Base-by-base conservation (phyloP, 2,113 vertebrate genomes). In the Prionailurus viverrinus region DNA sequence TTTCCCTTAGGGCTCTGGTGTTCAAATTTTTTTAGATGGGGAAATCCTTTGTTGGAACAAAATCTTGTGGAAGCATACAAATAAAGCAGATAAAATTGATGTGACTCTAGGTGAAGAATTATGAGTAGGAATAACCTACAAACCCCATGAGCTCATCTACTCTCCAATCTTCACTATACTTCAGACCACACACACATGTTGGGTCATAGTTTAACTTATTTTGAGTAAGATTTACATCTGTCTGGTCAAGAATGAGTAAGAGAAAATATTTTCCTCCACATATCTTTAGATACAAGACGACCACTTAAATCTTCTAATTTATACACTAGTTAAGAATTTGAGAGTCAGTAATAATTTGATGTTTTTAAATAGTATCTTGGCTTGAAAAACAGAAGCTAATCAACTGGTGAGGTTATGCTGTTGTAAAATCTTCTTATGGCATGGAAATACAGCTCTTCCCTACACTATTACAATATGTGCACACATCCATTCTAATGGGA, bases 1-100 rank as follows among this genome's bases (percentile, higher is more conserved):
- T 98, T 98, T 97, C 94, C 97, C 93, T 61, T 94, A 97, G 88
- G 94, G 92, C 65, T 91, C 23, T 94, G 29, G 76, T 97, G 95
- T 97, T 94, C 65, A 96, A 63, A 25, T n/a, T 73, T 94, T 76
- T 98, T 94, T 92, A 96, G 80, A 89, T 94, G 80, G 61, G 66
- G 78, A 97, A 97, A 94, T 91, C 76, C 53, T 97, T 95, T 94
- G 69, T 97, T 88, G 31, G 48, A 82, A 89, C 16, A 92, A 95
- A 98, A 86, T 97, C 65, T 94, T 89, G 39, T 87, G 83, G 90
- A 96, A 74, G 65, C 74, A 90, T 76, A 94, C 66, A 92, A 95
- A 94, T 85, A 96, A 94, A 97, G 80, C 41, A 95, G 78, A 95
- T 89, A 89, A 93, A 98, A 90, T 8, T 36, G 68, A 85, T 81